These are phyloP conservation scores for Danio jaintianensis DNA, from an alignment of 2,797 vertebrate genomes.

Conservation along the genomic window DNA sequence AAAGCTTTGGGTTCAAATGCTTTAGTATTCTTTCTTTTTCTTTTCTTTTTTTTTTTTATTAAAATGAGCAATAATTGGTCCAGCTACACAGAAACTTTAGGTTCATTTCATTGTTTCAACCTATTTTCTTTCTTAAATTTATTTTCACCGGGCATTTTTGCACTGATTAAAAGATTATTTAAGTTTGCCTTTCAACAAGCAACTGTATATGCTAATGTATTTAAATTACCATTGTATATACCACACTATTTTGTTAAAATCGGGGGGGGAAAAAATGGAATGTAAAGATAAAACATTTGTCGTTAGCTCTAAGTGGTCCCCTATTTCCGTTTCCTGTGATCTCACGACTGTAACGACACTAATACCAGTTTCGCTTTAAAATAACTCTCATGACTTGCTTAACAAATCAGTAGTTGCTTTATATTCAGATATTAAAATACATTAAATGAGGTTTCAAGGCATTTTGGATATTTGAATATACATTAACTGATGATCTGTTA, in stretches of 20 bases:
- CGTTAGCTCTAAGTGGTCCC: constrained; percentile 28
- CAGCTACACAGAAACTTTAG: constrained; percentile 53
- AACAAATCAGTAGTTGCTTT: background rate
- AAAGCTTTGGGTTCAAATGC: constrained; percentile 66
- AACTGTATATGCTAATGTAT: constrained; percentile 64
- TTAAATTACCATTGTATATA: constrained; percentile 76
- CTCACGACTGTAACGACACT: constrained; percentile 54
- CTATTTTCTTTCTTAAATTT: constrained; percentile 51
- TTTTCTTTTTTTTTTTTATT: background rate
- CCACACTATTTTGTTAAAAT: constrained; percentile 75
- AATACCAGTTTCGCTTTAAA: constrained; percentile 8
- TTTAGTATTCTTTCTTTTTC: constrained; percentile 67
- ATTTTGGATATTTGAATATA: background rate
- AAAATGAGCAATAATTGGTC: constrained; percentile 77
- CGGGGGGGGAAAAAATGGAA: constrained; percentile 54
- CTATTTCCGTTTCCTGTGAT: constrained; percentile 55
- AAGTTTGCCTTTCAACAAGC: constrained; percentile 55
- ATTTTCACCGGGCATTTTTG: constrained; percentile 69
- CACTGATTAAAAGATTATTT: constrained; percentile 71
- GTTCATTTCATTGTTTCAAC: constrained; percentile 62
- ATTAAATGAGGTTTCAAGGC: background rate
- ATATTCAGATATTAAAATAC: background rate
- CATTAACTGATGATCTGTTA: constrained; percentile 7
- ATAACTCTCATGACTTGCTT: constrained; percentile 1
- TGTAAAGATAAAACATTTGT: constrained; percentile 58